A percentile compares a stretch with the other conserved stretches of the same genome.
phyloP scores from a whole-genome alignment of 2,888 invertebrate species.

The Escarpia spicata region DNA sequence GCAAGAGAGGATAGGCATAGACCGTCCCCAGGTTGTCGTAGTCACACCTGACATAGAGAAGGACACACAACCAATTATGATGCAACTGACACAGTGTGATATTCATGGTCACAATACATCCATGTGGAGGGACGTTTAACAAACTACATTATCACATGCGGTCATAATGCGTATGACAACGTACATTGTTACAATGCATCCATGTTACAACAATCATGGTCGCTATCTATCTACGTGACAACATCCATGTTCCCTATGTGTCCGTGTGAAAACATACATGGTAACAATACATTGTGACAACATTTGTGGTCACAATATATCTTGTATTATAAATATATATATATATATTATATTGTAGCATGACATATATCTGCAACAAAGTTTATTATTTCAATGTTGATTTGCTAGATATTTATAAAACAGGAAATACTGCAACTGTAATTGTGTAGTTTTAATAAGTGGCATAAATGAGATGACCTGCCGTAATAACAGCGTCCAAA shows the following conservation, averaged over 20 bases:
- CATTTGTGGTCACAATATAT: too few relatives aligned
- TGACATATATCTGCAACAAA: not conserved
- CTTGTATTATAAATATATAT: too few relatives aligned
- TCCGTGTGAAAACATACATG: too few relatives aligned
- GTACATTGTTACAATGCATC: not conserved
- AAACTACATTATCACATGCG: not conserved
- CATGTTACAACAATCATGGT: too few relatives aligned
- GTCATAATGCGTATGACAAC: not conserved
- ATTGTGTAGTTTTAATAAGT: not conserved
- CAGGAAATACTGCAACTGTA: not conserved
- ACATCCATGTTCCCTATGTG: too few relatives aligned
- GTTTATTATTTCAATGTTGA: not conserved
- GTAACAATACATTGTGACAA: too few relatives aligned
- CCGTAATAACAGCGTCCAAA: constrained; percentile 98
- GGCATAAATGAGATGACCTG: constrained; percentile 69
- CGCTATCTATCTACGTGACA: too few relatives aligned
- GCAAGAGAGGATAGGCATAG: not conserved
- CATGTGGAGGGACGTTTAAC: not conserved
- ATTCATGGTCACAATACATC: not conserved
- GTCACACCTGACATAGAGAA: not conserved
- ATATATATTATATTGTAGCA: too few relatives aligned
- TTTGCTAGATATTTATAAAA: not conserved
- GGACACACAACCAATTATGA: not conserved
- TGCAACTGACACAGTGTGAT: not conserved
- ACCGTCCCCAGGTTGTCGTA: not conserved